These are phyloP conservation scores for Centrocercus urophasianus DNA, from an alignment of 2,113 vertebrate genomes.

Conservation along the genomic window DNA sequence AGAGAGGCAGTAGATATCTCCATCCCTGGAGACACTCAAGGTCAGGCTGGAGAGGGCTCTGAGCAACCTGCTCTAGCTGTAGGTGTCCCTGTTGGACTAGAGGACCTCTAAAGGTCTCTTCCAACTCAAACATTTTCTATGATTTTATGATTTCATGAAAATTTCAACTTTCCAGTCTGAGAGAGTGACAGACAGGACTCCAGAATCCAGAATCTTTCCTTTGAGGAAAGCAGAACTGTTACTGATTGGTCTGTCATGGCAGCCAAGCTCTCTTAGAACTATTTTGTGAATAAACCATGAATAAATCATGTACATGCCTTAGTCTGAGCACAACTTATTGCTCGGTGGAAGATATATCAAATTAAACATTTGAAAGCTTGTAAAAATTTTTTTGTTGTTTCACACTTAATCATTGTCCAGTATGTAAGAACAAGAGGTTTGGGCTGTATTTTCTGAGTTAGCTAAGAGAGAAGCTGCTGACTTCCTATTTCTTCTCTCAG, in stretches of 20 bases:
- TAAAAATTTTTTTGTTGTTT: background rate
- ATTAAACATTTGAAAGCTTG: background rate
- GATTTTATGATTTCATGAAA: background rate
- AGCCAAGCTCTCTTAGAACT: background rate
- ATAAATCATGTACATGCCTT: background rate
- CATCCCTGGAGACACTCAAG: no score
- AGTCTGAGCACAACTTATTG: background rate
- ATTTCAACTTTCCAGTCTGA: background rate
- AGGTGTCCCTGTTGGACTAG: no score
- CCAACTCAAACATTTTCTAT: no score
- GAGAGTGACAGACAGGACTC: background rate
- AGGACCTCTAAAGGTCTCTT: no score
- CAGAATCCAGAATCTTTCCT: background rate
- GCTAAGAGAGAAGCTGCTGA: background rate
- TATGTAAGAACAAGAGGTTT: background rate
- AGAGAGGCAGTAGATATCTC: no score
- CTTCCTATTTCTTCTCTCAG: background rate
- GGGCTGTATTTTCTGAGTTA: background rate
- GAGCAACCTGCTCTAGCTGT: no score
- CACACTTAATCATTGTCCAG: background rate
- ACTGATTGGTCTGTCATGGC: background rate
- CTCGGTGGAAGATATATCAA: background rate
- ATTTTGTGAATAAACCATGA: background rate
- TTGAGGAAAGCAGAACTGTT: background rate
- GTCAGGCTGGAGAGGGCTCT: no score